These are phyloP conservation scores for Bradynema listronoti DNA, from an alignment of 1,140 invertebrate genomes.

Conservation along the genomic window DNA sequence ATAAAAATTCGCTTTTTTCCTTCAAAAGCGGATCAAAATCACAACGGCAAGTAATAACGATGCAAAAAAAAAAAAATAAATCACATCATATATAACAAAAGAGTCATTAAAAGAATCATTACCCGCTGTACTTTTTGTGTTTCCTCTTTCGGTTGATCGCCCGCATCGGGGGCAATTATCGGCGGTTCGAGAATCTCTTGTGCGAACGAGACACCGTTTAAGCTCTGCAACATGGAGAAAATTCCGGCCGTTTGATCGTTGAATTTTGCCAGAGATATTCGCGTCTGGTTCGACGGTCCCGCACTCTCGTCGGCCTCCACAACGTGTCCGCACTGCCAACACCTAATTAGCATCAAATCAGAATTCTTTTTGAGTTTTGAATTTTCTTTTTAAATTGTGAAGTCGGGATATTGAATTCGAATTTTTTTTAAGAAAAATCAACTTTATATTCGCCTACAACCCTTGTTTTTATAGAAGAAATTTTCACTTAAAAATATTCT, in stretches of 20 bases:
- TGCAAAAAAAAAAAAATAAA: slow-evolving; percentile 7
- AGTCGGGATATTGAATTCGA: too few species aligned
- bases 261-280: slow-evolving; percentile 46
- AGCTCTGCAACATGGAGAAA: slow-evolving; percentile 44
- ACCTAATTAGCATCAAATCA: too few species aligned
- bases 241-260: slow-evolving; percentile 48
- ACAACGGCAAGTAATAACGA: too few species aligned
- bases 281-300: slow-evolving; percentile 37
- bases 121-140: not conserved
- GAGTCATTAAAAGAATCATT: not conserved
- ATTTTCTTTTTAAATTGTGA: too few species aligned
- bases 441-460: too few species aligned
- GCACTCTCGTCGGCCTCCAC: slow-evolving; percentile 40
- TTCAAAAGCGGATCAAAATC: too few species aligned
- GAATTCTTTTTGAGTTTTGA: too few species aligned
- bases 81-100: not conserved
- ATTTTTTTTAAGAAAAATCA: too few species aligned
- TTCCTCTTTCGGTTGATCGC: slow-evolving; percentile 6
- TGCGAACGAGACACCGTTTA: slow-evolving; percentile 46
- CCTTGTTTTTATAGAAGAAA: too few species aligned
- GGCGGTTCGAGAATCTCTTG: slow-evolving; percentile 43
- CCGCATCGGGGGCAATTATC: slow-evolving; percentile 15
- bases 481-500: too few species aligned
- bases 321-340: slow-evolving; percentile 39
- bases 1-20: too few species aligned